Evolutionary conservation across 2,888 invertebrate species (phyloP).

Genomic region (Pseudolycoriella hygida): DNA sequence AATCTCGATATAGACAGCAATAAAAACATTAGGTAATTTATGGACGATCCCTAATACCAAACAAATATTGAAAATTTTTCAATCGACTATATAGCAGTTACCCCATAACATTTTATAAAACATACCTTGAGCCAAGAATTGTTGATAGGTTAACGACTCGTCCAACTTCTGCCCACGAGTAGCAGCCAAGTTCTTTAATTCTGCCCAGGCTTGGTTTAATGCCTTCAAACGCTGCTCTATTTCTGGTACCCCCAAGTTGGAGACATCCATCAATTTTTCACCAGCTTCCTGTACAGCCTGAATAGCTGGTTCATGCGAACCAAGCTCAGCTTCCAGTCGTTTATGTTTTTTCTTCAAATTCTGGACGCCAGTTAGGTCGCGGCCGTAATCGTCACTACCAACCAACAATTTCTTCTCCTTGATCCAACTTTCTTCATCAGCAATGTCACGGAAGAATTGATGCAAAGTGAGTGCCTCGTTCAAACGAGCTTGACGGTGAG

Average conservation of each 20-base stretch:
- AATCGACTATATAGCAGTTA: too few relatives aligned
- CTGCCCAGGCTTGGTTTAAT: conserved; percentile 83
- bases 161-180: conserved; percentile 87
- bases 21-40: too few relatives aligned
- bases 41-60: too few relatives aligned
- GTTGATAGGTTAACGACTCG: conserved; percentile 93
- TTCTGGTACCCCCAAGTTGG: conserved; percentile 79
- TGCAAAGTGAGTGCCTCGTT: conserved; percentile 96
- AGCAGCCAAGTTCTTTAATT: conserved; percentile 71
- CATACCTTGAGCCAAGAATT: conserved; percentile 70
- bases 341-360: conserved; percentile 98
- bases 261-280: conserved; percentile 85
- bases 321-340: conserved; percentile 92
- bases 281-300: conserved; percentile 82
- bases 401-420: conserved; percentile 97
- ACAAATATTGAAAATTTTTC: too few relatives aligned
- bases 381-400: conserved; percentile 94
- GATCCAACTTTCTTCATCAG: conserved; percentile 99
- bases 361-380: conserved; percentile 94
- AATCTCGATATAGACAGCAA: too few relatives aligned
- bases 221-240: conserved; percentile 74
- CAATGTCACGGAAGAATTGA: conserved; percentile 98
- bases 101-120: too few relatives aligned
- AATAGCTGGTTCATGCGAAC: conserved; percentile 94
- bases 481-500: conserved; percentile 77